Evolutionary conservation across 92 coral and sea anemone species (phyloP), one percentile per base, ranked within the genome.

Genomic region (Parazoanthus darwini): DNA sequence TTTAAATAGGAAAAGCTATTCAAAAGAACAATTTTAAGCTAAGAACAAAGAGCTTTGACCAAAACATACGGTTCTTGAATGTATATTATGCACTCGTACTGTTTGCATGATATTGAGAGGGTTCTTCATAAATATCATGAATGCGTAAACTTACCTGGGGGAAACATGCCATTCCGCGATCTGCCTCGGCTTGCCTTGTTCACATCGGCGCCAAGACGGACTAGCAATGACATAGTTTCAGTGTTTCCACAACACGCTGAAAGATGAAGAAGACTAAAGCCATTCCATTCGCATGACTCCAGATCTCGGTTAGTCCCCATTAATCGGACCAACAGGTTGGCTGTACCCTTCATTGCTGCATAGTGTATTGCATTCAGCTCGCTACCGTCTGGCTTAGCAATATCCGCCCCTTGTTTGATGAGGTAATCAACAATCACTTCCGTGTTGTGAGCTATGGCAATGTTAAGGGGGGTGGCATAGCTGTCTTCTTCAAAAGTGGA

Each of bases 401-500:
- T 26, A 33, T 43, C 78, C 26, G 87, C 87, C 8, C 87, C 87
- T 16, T 72, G 38, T 26, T 7, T 73, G 43, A 84, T 84, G 8
- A 84, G 70, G 44, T 44, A 84, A 14, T 84, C 65, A 33, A 84
- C 70, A 46, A 84, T 65, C 39, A 29, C 78, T 71, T 71, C 66
- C 2, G 78, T 71, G 79, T 84, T 84, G 79, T 84, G 87, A 36
- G 87, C 67, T 26, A 84, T 84, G 79, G 87, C 87, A 33, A 84
- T 14, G 43, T 84, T 84, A 44, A 84, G 87, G 2, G 87, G 87
- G 0, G 87, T 84, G 6, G 87, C 72, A 50, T 84, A 84, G 75
- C 87, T 84, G 79, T 84, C 87, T 84, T 84, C 87, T 29, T 84
- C 79, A 71, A 84, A 84, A 0, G 68, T 84, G 42, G 87, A 84